Evolutionary conservation across 2,113 vertebrate genomes (phyloP).

Genomic region (Mesoclemmys tuberculata): DNA sequence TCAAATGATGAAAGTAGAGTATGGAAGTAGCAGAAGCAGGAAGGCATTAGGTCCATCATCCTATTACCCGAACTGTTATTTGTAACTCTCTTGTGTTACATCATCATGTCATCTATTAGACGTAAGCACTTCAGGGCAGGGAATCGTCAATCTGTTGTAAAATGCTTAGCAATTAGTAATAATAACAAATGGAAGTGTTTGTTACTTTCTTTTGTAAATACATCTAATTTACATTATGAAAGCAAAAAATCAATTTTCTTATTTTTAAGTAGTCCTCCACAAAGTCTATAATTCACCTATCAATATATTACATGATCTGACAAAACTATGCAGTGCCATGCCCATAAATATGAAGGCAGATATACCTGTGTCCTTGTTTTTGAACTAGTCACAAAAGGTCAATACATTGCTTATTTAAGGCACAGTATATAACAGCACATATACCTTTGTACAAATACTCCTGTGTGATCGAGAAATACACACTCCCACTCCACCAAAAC

Average conservation of each 20-base stretch:
- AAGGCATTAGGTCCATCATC: neutral
- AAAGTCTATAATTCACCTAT: neutral
- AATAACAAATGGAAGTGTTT: neutral
- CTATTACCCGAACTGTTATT: neutral
- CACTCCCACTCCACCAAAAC: neutral
- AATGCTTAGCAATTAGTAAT: neutral
- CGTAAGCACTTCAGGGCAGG: neutral
- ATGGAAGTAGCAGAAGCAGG: neutral
- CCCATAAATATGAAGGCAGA: neutral
- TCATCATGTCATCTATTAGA: neutral
- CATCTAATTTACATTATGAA: neutral
- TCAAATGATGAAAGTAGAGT: neutral
- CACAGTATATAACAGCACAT: neutral
- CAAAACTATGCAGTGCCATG: neutral
- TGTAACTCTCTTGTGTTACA: neutral
- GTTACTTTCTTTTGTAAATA: neutral
- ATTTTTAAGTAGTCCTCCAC: neutral
- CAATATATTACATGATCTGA: neutral
- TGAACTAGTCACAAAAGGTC: constrained; percentile 15
- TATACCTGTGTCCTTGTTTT: constrained; percentile 16
- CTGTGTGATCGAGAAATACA: neutral
- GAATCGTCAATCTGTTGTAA: neutral
- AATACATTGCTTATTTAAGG: neutral
- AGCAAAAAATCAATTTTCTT: neutral
- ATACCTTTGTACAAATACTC: neutral